Percentiles rank a stretch among this genome's conserved stretches.
Conservation (phyloP, 2,113 vertebrate species). For the Salvator merianae region DNA sequence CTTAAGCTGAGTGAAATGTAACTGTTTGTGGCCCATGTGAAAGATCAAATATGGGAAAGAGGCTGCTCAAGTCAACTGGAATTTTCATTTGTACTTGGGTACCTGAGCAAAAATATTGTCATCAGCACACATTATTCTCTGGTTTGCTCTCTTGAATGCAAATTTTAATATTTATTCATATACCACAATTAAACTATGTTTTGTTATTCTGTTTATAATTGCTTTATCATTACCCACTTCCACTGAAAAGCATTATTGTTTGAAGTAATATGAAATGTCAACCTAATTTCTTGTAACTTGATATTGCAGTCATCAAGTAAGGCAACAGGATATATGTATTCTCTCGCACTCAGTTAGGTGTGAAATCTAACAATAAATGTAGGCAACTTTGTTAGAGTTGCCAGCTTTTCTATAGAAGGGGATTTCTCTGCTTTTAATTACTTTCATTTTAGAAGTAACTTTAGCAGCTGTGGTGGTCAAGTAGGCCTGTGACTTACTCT, state of each 20-base stretch:
- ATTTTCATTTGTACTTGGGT: conserved; percentile 57
- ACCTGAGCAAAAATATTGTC: conserved; percentile 47
- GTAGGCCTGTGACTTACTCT: neutral
- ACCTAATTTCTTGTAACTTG: neutral
- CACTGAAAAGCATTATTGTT: neutral
- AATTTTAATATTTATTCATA: conserved; percentile 46
- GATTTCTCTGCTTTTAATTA: too few relatives aligned
- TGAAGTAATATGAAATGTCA: neutral
- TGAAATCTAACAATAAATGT: neutral
- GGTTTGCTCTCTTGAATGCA: conserved; percentile 41
- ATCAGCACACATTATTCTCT: conserved; percentile 67
- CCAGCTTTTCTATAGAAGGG: neutral
- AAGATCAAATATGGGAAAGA: conserved; percentile 9
- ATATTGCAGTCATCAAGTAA: neutral
- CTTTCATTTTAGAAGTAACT: neutral
- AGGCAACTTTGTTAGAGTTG: neutral
- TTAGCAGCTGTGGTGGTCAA: neutral
- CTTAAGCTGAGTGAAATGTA: conserved; percentile 5
- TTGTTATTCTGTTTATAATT: neutral
- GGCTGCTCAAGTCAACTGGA: conserved; percentile 44
- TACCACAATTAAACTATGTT: neutral
- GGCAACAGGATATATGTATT: neutral
- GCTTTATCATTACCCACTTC: neutral
- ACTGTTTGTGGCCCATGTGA: neutral
- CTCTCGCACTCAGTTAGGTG: neutral